phyloP scores from a whole-genome alignment of 2,888 invertebrate species.

The Phalera bucephala region DNA sequence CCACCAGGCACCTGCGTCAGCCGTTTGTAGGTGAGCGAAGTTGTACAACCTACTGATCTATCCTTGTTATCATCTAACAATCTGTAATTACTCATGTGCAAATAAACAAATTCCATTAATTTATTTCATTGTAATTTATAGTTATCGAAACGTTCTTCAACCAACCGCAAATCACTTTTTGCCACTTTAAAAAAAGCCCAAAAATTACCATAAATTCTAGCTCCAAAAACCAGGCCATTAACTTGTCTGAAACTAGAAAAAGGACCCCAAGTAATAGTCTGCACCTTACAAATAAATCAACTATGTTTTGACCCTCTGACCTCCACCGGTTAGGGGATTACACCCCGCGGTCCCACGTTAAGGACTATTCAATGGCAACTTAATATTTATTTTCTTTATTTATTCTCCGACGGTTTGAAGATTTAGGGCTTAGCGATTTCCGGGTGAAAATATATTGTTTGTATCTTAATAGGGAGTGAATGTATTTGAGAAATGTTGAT shows the following conservation, averaged over 20 bases:
- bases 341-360: constrained; percentile 41
- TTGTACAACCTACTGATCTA: too few relatives aligned
- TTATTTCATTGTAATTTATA: too few relatives aligned
- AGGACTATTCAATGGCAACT: constrained; percentile 57
- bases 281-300: constrained; percentile 55
- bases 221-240: not conserved
- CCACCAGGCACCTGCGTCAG: too few relatives aligned
- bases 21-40: too few relatives aligned
- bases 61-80: too few relatives aligned
- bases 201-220: not conserved
- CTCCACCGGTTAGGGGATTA: constrained; percentile 47
- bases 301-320: constrained; percentile 63
- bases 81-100: too few relatives aligned
- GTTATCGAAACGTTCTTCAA: too few relatives aligned
- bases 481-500: too few relatives aligned
- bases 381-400: constrained; percentile 39
- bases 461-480: too few relatives aligned
- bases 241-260: not conserved
- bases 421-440: constrained; percentile 9
- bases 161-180: too few relatives aligned
- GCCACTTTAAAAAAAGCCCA: too few relatives aligned
- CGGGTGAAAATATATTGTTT: not conserved
- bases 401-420: constrained; percentile 16
- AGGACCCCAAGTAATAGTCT: constrained; percentile 13
- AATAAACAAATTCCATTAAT: too few relatives aligned